Evolutionary conservation across 2,797 vertebrate genomes (phyloP).

Genomic region (Xiphorhynchus erythropygius): DNA sequence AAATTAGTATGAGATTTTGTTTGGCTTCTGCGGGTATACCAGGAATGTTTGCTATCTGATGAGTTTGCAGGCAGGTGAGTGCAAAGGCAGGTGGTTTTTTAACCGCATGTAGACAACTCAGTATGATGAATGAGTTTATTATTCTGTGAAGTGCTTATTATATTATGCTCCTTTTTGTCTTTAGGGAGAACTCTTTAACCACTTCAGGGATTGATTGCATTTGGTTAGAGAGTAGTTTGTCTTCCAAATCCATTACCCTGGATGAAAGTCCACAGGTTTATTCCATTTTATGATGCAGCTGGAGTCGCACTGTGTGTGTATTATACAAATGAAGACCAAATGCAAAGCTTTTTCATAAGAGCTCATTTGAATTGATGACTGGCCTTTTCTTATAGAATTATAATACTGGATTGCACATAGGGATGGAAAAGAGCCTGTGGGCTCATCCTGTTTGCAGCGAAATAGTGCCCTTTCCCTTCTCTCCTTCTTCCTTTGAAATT

Average conservation of each 20-base stretch:
- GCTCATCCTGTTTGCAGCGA: neutral
- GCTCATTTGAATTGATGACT: neutral
- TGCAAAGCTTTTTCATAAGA: neutral
- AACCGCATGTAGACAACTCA: neutral
- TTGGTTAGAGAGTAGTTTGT: constrained; percentile 42
- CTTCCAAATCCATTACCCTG: constrained; percentile 7
- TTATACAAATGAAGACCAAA: neutral
- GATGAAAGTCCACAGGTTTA: constrained; percentile 8
- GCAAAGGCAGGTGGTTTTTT: neutral
- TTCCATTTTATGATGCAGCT: neutral
- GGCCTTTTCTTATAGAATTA: neutral
- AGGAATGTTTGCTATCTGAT: neutral
- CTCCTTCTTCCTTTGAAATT: neutral
- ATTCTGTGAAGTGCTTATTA: constrained; percentile 47
- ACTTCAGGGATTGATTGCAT: constrained; percentile 41
- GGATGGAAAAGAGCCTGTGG: neutral
- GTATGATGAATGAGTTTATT: constrained; percentile 55
- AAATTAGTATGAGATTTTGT: neutral
- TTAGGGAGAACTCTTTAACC: constrained; percentile 41
- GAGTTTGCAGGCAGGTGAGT: neutral
- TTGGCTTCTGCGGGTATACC: neutral
- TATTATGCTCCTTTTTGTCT: constrained; percentile 32
- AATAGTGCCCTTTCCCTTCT: neutral
- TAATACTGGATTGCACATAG: neutral
- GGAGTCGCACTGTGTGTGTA: neutral